Evolutionary conservation across 2,888 invertebrate species (phyloP).

Genomic region (Brachylomia viminalis): DNA sequence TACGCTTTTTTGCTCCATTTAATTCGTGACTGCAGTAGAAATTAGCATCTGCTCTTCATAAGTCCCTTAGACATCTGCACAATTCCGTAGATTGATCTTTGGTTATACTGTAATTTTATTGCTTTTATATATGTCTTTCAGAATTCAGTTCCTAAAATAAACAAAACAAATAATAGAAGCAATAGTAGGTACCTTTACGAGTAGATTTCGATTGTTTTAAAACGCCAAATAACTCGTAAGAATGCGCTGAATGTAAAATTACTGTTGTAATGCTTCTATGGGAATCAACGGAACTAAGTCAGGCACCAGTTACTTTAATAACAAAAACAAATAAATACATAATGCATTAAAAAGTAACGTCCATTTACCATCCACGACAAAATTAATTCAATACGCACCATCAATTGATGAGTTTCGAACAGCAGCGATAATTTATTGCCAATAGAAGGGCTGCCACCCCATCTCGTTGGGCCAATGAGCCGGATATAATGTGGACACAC

Average conservation of each 20-base stretch:
- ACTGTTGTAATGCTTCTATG: neutral
- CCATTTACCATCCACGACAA: neutral
- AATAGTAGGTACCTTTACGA: neutral
- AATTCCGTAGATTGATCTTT: neutral
- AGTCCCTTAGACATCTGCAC: neutral
- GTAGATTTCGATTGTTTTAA: neutral
- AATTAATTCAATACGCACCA: slow-evolving; percentile 54
- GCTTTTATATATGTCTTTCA: neutral
- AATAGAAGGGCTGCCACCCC: slow-evolving; percentile 73
- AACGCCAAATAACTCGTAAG: neutral
- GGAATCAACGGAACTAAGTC: no score
- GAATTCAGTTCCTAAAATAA: neutral
- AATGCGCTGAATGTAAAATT: neutral
- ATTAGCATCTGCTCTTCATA: neutral
- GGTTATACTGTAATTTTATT: neutral
- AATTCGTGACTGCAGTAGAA: neutral
- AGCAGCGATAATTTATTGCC: slow-evolving; percentile 71
- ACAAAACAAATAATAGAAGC: neutral
- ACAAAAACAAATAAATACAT: neutral
- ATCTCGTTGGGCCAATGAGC: slow-evolving; percentile 78
- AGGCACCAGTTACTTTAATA: no score
- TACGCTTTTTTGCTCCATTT: slow-evolving; percentile 25
- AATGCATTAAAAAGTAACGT: no score
- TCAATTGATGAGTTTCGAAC: slow-evolving; percentile 56
- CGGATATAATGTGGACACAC: slow-evolving; percentile 81